Percentiles rank a stretch among this genome's conserved stretches.
These are phyloP conservation scores for Lagria hirta DNA, from an alignment of 2,888 invertebrate genomes.

Conservation along the genomic window DNA sequence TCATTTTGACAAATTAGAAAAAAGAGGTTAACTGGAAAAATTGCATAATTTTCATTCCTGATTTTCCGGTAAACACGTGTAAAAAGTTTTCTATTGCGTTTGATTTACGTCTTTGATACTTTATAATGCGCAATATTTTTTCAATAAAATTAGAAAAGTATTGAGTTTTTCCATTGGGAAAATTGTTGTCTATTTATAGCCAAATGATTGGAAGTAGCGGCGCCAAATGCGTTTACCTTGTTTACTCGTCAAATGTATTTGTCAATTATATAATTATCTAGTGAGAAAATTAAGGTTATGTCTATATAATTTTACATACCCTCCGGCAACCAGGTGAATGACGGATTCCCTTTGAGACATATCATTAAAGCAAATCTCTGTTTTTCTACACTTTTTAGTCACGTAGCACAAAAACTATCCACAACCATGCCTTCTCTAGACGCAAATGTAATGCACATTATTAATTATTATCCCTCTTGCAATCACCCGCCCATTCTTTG, in stretches of 20 bases:
- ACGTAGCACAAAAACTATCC: too few relatives aligned
- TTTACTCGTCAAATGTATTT: slow-evolving; percentile 7
- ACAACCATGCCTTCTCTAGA: slow-evolving; percentile 22
- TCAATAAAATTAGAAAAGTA: too few relatives aligned
- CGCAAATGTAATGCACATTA: too few relatives aligned
- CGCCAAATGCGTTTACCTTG: slow-evolving; percentile 8
- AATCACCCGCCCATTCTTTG: neutral
- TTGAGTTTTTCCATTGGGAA: too few relatives aligned
- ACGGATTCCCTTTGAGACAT: slow-evolving; percentile 84
- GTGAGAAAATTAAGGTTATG: slow-evolving; percentile 9
- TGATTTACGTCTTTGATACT: too few relatives aligned
- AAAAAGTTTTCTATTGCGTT: too few relatives aligned
- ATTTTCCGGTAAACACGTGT: too few relatives aligned
- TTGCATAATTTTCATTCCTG: too few relatives aligned
- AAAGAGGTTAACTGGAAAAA: too few relatives aligned
- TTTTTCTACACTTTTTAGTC: too few relatives aligned
- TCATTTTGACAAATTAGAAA: too few relatives aligned
- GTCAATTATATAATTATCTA: slow-evolving; percentile 9
- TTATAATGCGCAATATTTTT: too few relatives aligned
- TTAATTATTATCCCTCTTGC: neutral
- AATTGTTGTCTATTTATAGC: slow-evolving; percentile 14
- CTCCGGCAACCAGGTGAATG: slow-evolving; percentile 93
- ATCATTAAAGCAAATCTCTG: slow-evolving; percentile 34
- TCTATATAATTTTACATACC: slow-evolving; percentile 81
- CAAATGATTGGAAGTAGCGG: slow-evolving; percentile 3